Evolutionary conservation across 37 sponge, comb jelly and placozoan genomes (phyloP), one percentile per base, ranked within the genome.

Genomic region (Ephydatia muelleri): DNA sequence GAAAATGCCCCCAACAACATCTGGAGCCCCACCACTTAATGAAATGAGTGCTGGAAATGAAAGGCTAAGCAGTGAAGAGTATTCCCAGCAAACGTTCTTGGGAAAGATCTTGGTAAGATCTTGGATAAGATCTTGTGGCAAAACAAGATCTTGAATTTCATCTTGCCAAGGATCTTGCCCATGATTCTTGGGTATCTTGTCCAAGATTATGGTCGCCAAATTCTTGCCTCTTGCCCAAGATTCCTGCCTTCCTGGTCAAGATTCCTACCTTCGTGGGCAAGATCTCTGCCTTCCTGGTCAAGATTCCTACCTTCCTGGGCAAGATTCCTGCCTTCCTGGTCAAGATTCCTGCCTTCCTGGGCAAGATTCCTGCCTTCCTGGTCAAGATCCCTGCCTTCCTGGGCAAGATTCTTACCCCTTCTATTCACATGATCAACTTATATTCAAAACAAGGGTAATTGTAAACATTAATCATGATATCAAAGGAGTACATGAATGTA

Each of bases 391-490:
- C 57, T 57, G 57, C 57, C 57, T 57, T 57, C 57, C 57, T 57
- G 57, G 57, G 57, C 57, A 57, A 57, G 57, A 57, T 57, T 57
- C 57, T 57, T 57, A 57, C 57, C 57, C 57, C 57, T 57, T 57
- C 57, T 57, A 57, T 57, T 57, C 57, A 57, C 57, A 57, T 57
- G 57, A 57, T 57, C 57, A 57, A 57, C 57, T 57, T 57, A 57
- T 57, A 57, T 57, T 57, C 57, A 57, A 57, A 57, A 57, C 57
- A 57, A 57, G 57, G 57, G 57, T 57, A 57, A 57, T 57, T 57
- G 57, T 57, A 57, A 57, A 57, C 57, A 57, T 43, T 3, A 43
- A 43, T 43, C 6, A 6, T 43, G 43, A 43, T 43, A 43, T 43
- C 43, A 6, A 43, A 43, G 43, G 43, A 43, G 43, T 43, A 43